Evolutionary conservation across 2,113 vertebrate genomes (phyloP).

Genomic region (Phaetusa simplex): DNA sequence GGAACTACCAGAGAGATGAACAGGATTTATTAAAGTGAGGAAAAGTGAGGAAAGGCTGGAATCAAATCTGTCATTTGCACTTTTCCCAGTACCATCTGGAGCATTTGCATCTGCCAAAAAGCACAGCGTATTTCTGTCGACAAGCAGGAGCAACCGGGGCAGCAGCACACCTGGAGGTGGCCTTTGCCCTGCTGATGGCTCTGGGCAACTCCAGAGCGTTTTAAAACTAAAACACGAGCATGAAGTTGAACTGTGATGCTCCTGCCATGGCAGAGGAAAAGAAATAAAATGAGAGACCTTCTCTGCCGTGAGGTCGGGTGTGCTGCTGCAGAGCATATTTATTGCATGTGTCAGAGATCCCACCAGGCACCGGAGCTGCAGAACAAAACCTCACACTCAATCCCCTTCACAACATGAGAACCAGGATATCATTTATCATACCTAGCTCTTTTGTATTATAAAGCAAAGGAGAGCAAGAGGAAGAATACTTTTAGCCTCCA

Average conservation of each 20-base stretch:
- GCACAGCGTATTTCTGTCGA: rapidly evolving
- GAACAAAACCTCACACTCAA: not conserved
- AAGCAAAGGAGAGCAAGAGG: not conserved
- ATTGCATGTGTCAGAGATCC: not conserved
- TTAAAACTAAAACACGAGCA: not conserved
- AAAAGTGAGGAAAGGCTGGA: not conserved
- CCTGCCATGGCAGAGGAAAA: not conserved
- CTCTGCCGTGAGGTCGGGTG: not conserved
- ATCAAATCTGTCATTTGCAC: constrained; percentile 24
- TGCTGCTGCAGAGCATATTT: not conserved
- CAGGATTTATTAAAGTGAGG: not conserved
- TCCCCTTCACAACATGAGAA: not conserved
- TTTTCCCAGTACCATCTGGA: constrained; percentile 40
- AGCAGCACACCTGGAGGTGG: not conserved
- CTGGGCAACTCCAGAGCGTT: not conserved
- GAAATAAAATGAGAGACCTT: not conserved
- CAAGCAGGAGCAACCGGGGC: not conserved
- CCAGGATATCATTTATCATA: not conserved
- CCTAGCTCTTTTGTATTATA: not conserved
- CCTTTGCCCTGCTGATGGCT: not conserved
- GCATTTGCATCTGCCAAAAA: constrained; percentile 34
- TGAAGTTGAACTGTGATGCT: not conserved
- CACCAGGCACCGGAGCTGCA: not conserved
- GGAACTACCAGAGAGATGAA: not conserved
- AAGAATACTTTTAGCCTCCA: not conserved